Evolutionary conservation across 2,888 invertebrate species (phyloP), one percentile per base, ranked within the genome.

Genomic region (Galerucella calmariensis): DNA sequence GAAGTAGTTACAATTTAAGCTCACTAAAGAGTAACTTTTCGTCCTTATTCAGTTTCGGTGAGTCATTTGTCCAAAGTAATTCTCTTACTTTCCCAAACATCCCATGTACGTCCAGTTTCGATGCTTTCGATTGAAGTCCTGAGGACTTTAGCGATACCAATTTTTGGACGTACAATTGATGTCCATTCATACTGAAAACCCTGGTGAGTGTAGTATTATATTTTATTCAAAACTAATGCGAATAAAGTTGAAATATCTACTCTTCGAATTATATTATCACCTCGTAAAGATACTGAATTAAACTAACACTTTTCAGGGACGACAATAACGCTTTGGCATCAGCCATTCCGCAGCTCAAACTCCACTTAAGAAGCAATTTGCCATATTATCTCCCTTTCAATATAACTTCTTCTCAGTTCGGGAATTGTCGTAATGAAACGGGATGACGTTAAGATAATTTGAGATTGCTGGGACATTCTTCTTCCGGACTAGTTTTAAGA

Each of bases 301-400:
- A 69, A 62, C 62, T 62, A 69, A 69, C 69, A 69, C 69, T 69
- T 69, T 63, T 27, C 53, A 63, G 62, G 14, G 69, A 69, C 53
- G 68, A 75, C 72, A 72, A 75, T 72, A 72, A 75, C 72, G 72
- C 65, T 72, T 69, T 53, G 63, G 58, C 68, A 72, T 66, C 65
- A 72, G 65, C 75, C 35, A 75, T 75, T 75, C 68, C 72, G 51
- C 65, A 63, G 65, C 72, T 72, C 72, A 75, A 75, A 75, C 75
- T 75, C 75, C 68, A 75, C 72, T 75, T 75, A 72, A 75, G 72
- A 72, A 75, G 75, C 68, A 72, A 75, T 75, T 75, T 72, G 72
- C 68, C 75, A 63, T 75, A 72, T 75, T 75, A 72, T 69, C 69
- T 69, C 63, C 51, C 53, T 62, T 51, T 69, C 51, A 69, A 69